Percentiles rank a stretch among this genome's conserved stretches.
Evolutionary conservation across 2,797 vertebrate genomes (phyloP).

Genomic region (Malurus splendens): DNA sequence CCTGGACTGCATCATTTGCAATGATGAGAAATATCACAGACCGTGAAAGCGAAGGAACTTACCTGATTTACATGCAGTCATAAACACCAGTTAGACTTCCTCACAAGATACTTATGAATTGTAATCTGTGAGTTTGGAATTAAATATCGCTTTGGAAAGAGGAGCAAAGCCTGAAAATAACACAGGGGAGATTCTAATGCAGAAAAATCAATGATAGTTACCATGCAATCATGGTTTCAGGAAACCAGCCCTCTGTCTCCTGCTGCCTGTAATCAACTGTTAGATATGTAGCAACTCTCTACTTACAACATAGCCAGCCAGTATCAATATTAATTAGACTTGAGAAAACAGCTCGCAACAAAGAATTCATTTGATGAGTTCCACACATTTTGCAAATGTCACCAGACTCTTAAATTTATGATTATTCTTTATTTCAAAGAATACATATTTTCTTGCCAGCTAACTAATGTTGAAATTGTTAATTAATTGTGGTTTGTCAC

Average conservation of each 20-base stretch:
- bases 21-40: not conserved
- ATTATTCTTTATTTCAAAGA: constrained; percentile 1
- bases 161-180: not conserved
- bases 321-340: not conserved
- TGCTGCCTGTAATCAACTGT: not conserved
- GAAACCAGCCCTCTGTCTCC: not conserved
- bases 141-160: not conserved
- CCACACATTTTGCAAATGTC: not conserved
- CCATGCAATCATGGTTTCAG: not conserved
- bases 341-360: not conserved
- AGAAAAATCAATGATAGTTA: not conserved
- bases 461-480: not conserved
- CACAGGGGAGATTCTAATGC: not conserved
- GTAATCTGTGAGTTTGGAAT: not conserved
- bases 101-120: not conserved
- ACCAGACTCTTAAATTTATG: not conserved
- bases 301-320: not conserved
- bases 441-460: not conserved
- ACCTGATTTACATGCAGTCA: not conserved
- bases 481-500: not conserved
- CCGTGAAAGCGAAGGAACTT: not conserved
- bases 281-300: not conserved
- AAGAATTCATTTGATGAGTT: not conserved
- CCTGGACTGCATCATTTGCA: not conserved
- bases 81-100: not conserved